Conservation (phyloP, 1,140 invertebrate species). For the Planococcus citri region DNA sequence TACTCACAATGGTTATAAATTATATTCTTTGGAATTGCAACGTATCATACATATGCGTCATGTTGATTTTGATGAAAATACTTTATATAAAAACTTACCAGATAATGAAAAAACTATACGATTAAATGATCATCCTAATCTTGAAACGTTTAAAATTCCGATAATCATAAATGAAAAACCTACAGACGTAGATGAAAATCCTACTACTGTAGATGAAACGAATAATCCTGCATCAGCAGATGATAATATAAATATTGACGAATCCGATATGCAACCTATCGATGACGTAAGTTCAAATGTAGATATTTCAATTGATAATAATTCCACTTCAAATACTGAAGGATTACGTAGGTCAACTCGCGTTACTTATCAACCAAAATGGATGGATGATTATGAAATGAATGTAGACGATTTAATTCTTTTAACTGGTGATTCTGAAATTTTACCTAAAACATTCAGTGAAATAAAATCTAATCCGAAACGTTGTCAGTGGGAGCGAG, state of each 20-base stretch:
- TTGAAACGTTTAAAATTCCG: background rate
- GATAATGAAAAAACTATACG: background rate
- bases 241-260: too few species aligned
- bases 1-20: too few species aligned
- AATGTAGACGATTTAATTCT: background rate
- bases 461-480: background rate
- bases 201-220: background rate
- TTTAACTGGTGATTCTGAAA: background rate
- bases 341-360: background rate
- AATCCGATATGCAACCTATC: too few species aligned
- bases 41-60: background rate
- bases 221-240: too few species aligned
- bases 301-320: too few species aligned
- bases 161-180: background rate
- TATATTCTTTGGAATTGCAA: slow-evolving; percentile 9
- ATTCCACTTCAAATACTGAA: background rate
- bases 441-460: slow-evolving; percentile 1
- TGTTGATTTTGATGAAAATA: slow-evolving; percentile 22
- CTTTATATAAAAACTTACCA: background rate
- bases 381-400: background rate
- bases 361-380: background rate
- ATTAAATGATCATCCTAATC: background rate
- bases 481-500: slow-evolving; percentile 30
- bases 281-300: too few species aligned
- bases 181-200: background rate